Base-by-base conservation (phyloP, 92 coral and sea anemone species). In the Heteractis magnifica region DNA sequence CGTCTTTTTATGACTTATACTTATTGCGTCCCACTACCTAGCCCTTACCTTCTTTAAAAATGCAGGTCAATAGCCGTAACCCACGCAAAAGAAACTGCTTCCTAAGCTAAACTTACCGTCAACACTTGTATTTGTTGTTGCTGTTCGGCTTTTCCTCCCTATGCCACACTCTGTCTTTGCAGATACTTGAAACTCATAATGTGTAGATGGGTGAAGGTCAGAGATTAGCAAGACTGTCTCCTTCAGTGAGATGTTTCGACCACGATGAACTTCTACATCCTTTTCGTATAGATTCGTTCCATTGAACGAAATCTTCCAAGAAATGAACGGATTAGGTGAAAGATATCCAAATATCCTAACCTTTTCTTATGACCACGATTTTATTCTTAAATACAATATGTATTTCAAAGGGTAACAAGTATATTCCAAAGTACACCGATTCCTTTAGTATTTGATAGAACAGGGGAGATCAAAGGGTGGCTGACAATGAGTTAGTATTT, bases 111-210 rank as follows among this genome's bases (percentile, higher is more conserved):
- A 68, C 73, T 26, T 7, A 68, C 73, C 73, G 18, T 68, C 73
- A 9, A 20, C 73, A 68, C 50, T 68, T 8, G 73, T 68, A 16
- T 49, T 74, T 74, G 78, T 58, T 14, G 78, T 16, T 74, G 44
- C 51, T 49, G 20, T 8, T 15, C 49, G 48, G 13, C 78, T 74
- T 26, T 11, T 51, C 78, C 13, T 74, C 13, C 20, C 55, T 9
- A 6, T 10, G 12, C 78, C 78, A 74, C 78, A 74, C 4, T 74
- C 78, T 15, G 78, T 74, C 78, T 49, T 21, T 13, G 56, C 78
- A 49, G 78, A 49, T 26, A 74, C 78, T 74, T 49, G 52, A 21
- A 74, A 74, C 23, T 5, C 6, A 49, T 74, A 74, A 14, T 74
- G 11, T 1, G 78, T 74, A 1, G 78, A 19, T 74, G 78, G 56